These are phyloP conservation scores for Yponomeuta sedellus DNA, from an alignment of 2,888 invertebrate genomes.

Conservation along the genomic window DNA sequence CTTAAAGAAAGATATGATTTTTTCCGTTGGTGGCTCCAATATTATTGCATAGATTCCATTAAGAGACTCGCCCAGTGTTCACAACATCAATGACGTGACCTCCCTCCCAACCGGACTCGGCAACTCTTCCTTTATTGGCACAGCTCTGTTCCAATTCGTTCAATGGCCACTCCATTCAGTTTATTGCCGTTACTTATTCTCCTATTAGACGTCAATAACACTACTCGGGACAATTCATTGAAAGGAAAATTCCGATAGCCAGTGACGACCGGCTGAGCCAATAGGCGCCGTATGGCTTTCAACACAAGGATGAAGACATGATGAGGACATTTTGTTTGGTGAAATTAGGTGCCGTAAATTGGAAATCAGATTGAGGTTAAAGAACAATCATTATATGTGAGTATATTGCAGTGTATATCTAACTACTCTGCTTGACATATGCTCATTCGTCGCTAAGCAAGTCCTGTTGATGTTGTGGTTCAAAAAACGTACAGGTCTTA, in stretches of 20 bases:
- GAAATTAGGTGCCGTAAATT: neutral
- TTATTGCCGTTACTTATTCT: slow-evolving; percentile 9
- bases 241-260: neutral
- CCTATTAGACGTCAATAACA: slow-evolving; percentile 12
- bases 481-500: no score
- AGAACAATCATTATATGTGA: neutral
- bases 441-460: no score
- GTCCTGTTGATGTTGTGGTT: no score
- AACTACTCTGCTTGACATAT: no score
- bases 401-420: neutral
- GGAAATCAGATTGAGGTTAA: neutral
- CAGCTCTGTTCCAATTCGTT: slow-evolving; percentile 9
- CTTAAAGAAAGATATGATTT: no score
- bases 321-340: neutral
- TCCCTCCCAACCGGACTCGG: neutral
- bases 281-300: neutral
- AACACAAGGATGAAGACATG: neutral
- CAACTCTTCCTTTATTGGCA: neutral
- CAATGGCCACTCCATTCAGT: slow-evolving; percentile 12
- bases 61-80: neutral
- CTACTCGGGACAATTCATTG: slow-evolving; percentile 8
- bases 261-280: neutral
- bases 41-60: no score
- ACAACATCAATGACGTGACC: neutral
- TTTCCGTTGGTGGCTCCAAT: no score